phyloP scores from a whole-genome alignment of 2,113 vertebrate species.

The Sylvilagus bachmani region DNA sequence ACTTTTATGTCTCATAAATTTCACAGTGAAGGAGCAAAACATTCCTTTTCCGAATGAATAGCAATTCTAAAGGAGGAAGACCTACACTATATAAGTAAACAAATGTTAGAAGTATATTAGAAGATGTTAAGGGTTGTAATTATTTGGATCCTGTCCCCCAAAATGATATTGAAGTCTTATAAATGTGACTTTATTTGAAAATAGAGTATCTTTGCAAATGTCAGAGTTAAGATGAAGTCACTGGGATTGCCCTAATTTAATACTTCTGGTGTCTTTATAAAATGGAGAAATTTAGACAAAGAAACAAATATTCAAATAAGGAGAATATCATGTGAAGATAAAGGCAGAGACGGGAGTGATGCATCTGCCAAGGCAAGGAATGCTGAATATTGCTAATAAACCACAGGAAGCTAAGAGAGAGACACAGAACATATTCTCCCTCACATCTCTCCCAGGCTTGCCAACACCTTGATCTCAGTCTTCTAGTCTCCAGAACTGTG shows the following conservation, averaged over 20 bases:
- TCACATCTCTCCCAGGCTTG: neutral
- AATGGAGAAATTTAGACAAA: neutral
- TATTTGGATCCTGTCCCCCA: neutral
- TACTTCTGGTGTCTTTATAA: neutral
- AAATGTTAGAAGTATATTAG: neutral
- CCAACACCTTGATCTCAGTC: neutral
- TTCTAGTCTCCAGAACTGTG: neutral
- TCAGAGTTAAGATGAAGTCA: neutral
- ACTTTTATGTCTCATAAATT: neutral
- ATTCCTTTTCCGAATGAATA: neutral
- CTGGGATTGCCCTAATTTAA: neutral
- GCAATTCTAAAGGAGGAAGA: neutral
- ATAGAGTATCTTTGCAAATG: neutral
- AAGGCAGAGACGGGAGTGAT: neutral
- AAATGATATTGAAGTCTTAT: neutral
- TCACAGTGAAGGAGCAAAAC: neutral
- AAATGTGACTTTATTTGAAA: constrained; percentile 5
- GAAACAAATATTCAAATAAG: neutral
- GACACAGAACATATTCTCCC: neutral
- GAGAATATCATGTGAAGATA: neutral
- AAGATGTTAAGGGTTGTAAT: neutral
- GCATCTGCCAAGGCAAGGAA: neutral
- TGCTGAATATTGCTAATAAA: neutral
- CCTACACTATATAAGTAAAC: neutral
- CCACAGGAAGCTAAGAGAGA: neutral